These are phyloP conservation scores for Sebastes wilsoni DNA, from an alignment of 2,797 vertebrate genomes.

Conservation along the genomic window DNA sequence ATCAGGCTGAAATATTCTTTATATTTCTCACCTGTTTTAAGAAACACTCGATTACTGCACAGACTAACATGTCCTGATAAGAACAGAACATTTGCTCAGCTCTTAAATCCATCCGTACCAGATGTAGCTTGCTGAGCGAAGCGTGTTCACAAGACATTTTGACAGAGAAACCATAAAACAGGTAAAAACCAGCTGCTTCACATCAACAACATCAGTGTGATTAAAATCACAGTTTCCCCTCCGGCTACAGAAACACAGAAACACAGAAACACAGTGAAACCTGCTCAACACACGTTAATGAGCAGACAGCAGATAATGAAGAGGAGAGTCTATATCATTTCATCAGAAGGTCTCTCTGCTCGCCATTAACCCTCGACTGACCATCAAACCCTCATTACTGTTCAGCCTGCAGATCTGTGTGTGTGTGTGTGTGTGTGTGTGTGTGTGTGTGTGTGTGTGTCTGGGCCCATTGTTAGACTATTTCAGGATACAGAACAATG, in stretches of 20 bases:
- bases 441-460: conserved; percentile 39
- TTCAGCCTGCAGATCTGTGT: conserved; percentile 21
- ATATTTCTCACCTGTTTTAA: neutral
- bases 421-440: conserved; percentile 31
- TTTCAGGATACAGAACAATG: conserved; percentile 70
- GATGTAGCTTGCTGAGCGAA: neutral
- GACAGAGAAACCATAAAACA: neutral
- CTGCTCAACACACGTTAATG: conserved; percentile 21
- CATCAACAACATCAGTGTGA: neutral
- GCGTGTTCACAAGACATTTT: neutral
- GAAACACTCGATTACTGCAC: neutral
- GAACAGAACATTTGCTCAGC: too few relatives aligned
- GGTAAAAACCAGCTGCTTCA: neutral
- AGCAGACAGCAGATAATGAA: conserved; percentile 13
- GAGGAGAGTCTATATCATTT: conserved; percentile 50
- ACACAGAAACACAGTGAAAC: neutral
- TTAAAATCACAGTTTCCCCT: neutral
- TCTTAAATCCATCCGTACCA: neutral
- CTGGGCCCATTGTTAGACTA: conserved; percentile 61
- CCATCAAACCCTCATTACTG: conserved; percentile 39
- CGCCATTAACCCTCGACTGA: conserved; percentile 46
- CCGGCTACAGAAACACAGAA: neutral
- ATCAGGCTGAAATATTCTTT: neutral
- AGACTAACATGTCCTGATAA: neutral
- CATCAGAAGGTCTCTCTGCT: conserved; percentile 21